Base-by-base conservation (phyloP, 2,797 vertebrate species). In the Enteromius viviparus region DNA sequence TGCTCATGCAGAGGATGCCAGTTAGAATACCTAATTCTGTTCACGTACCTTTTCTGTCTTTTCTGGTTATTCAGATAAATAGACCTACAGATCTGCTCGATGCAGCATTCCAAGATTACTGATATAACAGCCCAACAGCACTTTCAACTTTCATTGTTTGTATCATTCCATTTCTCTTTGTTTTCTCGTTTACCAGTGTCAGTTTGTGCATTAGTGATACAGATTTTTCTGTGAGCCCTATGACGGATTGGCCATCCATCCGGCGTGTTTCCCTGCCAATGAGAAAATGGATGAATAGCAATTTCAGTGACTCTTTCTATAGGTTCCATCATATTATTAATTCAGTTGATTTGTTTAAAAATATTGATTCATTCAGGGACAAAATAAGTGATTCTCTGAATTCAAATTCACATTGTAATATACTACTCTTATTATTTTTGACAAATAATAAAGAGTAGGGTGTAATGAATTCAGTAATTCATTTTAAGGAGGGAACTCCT, bases 51-150 rank as follows among this genome's bases (percentile, higher is more conserved):
- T 49, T 26, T 71, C 40, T 8, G 1, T 64, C 23, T 32, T 65
- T 65, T 64, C 10, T 78, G 76, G 58, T 65, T 78, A 32, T 40
- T 62, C n/a, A 5, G 40, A 78, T 47, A 49, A 19, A 78, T 78
- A 77, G 55, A 19, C 51, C 49, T n/a, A 51, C 19, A 53, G 29
- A 34, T 29, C 10, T 32, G 40, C 10, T 65, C 26, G 29, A 26
- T 64, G 58, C 37, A 11, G 15, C 17, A 1, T 26, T 64, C 17
- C 40, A 45, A 45, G 55, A 64, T 23, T 29, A 6, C 26, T 72
- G 70, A 12, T 32, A 32, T 51, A 72, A 49, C 26, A 71, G 14
- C 69, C 15, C 69, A 72, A 51, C 15, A 51, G 26, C 45, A 32
- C 26, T 51, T 9, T 17, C 17, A 21, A 10, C 29, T 72, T 47